These are phyloP conservation scores for Puffinus mauretanicus DNA, from an alignment of 2,113 vertebrate genomes.

Conservation along the genomic window DNA sequence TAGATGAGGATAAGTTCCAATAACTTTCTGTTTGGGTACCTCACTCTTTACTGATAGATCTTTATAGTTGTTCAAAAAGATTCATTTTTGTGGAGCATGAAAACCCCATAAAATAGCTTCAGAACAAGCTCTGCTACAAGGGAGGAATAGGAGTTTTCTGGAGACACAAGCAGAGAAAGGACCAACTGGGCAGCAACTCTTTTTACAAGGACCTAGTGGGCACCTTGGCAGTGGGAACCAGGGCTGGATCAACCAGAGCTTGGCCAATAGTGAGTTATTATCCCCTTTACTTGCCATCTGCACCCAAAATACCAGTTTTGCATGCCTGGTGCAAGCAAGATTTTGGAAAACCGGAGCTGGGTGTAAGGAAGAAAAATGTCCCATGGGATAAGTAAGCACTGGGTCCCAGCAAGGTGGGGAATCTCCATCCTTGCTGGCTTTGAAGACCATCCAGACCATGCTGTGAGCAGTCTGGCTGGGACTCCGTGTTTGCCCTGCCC, in stretches of 20 bases:
- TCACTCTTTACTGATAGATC: background rate
- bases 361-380: background rate
- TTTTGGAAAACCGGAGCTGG: background rate
- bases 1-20: background rate
- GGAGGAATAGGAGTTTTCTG: background rate
- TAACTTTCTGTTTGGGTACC: background rate
- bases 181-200: background rate
- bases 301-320: background rate
- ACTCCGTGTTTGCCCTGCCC: background rate
- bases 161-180: background rate
- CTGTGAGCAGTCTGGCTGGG: background rate
- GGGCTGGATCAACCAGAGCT: fast-evolving
- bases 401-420: background rate
- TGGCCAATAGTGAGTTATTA: background rate
- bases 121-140: background rate
- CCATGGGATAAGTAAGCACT: background rate
- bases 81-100: fast-evolving
- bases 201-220: background rate
- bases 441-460: background rate
- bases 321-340: background rate
- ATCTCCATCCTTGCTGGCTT: background rate
- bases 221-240: background rate
- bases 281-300: fast-evolving
- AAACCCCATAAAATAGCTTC: background rate
- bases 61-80: background rate